Evolutionary conservation across 2,888 invertebrate species (phyloP), one percentile per base, ranked within the genome.

Genomic region (Ormyrus rosae): DNA sequence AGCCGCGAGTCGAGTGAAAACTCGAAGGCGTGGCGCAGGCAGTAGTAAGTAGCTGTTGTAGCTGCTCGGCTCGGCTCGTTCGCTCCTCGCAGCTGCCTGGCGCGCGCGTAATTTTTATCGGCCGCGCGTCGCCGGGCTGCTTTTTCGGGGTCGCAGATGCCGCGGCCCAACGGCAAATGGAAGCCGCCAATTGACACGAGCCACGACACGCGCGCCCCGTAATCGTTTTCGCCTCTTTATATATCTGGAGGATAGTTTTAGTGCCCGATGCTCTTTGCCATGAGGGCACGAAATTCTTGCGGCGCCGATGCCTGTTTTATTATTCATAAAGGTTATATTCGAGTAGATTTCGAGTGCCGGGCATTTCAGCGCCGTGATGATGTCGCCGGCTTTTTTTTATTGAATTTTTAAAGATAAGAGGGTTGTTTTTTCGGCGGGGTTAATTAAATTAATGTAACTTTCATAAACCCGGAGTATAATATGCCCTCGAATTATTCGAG

Each of bases 141-240:
- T 88, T 88, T 88, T 87, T 87, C 86, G 84, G 83, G 85, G 85
- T 84, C 88, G 86, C 88, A 88, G 88, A 88, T 88, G 88, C 86
- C 85, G 83, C 82, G 83, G 73, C 82, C 82, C 84, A 50, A 73
- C 78, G 82, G 85, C 83, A 87, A 89, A 89, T 89, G 88, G 88
- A 87, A 86, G 84, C 84, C 84, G 85, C 83, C 88, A 87, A 89
- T 88, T 87, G 88, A 88, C 88, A 86, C 86, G 84, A 83, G 84
- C 83, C 83, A 78, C 75, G 78, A 78, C 82, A 82, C 83, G 82
- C 81, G 50, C 53, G 0, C 9, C 4, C 34, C 34, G 34, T 34
- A 34, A 34, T 34, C 34, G 34, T 34, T 34, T 34, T 34, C 34
- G 34, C 34, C 34, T 34, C 34, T 34, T 34, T 34, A 34, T 34